These are phyloP conservation scores for Buathra laborator DNA, from an alignment of 2,888 invertebrate species.

Conservation along the genomic window DNA sequence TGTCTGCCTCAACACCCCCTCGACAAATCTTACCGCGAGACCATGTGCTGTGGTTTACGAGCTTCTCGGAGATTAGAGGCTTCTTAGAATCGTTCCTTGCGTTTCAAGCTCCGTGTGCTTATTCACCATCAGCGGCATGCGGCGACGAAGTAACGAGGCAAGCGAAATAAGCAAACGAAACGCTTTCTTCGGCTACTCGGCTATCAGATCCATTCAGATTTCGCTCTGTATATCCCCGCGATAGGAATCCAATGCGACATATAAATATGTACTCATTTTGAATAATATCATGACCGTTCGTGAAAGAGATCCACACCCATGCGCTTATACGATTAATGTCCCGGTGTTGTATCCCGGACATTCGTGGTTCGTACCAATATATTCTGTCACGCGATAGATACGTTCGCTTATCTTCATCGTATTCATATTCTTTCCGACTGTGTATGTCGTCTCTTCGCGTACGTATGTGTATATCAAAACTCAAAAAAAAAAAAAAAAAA, in stretches of 20 bases:
- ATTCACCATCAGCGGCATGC: slow-evolving; percentile 4
- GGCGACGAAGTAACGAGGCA: slow-evolving; percentile 22
- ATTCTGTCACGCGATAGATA: slow-evolving; percentile 62
- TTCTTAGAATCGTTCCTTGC: background rate
- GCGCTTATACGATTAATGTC: slow-evolving; percentile 57
- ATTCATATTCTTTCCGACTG: slow-evolving; percentile 20
- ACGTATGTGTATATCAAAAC: slow-evolving; percentile 43
- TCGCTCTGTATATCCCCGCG: slow-evolving; percentile 12
- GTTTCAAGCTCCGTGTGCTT: background rate
- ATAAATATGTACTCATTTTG: slow-evolving; percentile 57
- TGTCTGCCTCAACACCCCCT: slow-evolving; percentile 33
- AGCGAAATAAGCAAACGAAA: slow-evolving; percentile 3
- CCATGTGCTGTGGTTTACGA: slow-evolving; percentile 56
- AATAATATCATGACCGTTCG: slow-evolving; percentile 55
- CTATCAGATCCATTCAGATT: slow-evolving; percentile 51
- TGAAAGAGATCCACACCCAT: slow-evolving; percentile 46
- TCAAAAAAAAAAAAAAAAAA: background rate
- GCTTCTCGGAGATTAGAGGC: slow-evolving; percentile 45
- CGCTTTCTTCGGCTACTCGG: background rate
- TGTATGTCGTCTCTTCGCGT: slow-evolving; percentile 43
- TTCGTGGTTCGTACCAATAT: slow-evolving; percentile 47
- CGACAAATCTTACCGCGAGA: slow-evolving; percentile 34
- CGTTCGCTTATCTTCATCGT: slow-evolving; percentile 51
- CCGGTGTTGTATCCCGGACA: slow-evolving; percentile 14
- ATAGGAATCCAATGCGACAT: slow-evolving; percentile 42